These are phyloP conservation scores for Microvelia longipes DNA, from an alignment of 1,140 invertebrate species.

Conservation along the genomic window DNA sequence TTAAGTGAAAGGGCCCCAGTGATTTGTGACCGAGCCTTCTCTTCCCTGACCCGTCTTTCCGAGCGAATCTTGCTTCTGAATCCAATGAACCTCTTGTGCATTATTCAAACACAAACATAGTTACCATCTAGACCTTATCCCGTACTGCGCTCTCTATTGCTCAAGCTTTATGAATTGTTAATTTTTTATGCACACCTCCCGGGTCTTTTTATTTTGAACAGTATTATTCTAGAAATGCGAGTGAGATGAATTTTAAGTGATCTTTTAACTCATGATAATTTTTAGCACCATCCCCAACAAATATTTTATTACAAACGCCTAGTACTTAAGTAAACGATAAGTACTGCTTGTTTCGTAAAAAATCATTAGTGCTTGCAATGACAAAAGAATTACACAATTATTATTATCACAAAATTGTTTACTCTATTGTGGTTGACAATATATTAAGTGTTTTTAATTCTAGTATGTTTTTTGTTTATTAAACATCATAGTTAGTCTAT, in stretches of 20 bases:
- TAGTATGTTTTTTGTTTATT: too few relatives aligned
- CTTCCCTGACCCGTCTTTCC: not conserved
- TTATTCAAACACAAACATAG: not conserved
- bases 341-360: too few relatives aligned
- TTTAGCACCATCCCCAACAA: too few relatives aligned
- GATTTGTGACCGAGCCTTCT: not conserved
- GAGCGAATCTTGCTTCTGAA: not conserved
- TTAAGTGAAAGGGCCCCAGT: not conserved
- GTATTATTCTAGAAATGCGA: not conserved
- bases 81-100: not conserved
- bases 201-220: not conserved
- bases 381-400: too few relatives aligned
- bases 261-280: too few relatives aligned
- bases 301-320: too few relatives aligned
- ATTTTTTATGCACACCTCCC: not conserved
- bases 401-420: too few relatives aligned
- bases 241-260: not conserved
- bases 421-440: too few relatives aligned
- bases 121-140: not conserved
- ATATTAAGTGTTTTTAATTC: too few relatives aligned
- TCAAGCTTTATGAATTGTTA: not conserved
- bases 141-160: not conserved
- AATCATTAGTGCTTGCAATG: too few relatives aligned
- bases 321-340: too few relatives aligned
- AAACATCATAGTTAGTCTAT: too few relatives aligned